Conservation (phyloP, 2,888 invertebrate species). For the Tanypteryx hageni region DNA sequence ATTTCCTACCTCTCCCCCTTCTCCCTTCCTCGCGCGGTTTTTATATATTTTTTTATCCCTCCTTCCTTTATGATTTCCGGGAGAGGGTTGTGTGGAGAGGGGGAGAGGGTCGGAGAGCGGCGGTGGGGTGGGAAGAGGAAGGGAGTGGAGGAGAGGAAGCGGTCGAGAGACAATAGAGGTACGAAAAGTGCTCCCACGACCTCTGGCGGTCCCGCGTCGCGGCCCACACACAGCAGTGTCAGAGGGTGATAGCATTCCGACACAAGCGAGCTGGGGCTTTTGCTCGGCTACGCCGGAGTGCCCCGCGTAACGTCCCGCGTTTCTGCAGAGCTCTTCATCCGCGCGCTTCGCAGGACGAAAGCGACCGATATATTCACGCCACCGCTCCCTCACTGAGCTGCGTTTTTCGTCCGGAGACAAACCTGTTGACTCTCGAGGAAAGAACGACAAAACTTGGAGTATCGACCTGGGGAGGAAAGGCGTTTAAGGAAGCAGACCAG, state of each 20-base stretch:
- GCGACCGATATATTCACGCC: not conserved
- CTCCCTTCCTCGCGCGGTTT: not conserved
- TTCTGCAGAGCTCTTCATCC: not conserved
- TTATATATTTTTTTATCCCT: not conserved
- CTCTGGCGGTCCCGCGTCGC: not conserved
- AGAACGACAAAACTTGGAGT: not conserved
- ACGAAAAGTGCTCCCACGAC: conserved; percentile 4
- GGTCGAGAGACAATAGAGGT: not conserved
- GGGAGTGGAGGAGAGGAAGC: no score
- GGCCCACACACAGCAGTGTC: not conserved
- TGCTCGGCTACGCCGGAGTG: not conserved
- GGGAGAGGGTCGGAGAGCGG: not conserved
- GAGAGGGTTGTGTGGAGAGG: not conserved
- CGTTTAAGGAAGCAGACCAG: no score
- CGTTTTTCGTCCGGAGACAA: not conserved
- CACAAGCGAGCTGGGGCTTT: not conserved
- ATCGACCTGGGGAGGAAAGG: not conserved
- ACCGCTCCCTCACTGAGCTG: not conserved
- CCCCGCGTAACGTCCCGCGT: not conserved
- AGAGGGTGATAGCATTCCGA: not conserved
- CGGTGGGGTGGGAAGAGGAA: no score
- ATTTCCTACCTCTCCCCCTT: not conserved
- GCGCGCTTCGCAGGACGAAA: not conserved
- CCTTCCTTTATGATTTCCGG: conserved; percentile 4
- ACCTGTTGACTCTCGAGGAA: not conserved